These are phyloP conservation scores for Dreissena polymorpha DNA, from an alignment of 1,140 invertebrate species.

Conservation along the genomic window DNA sequence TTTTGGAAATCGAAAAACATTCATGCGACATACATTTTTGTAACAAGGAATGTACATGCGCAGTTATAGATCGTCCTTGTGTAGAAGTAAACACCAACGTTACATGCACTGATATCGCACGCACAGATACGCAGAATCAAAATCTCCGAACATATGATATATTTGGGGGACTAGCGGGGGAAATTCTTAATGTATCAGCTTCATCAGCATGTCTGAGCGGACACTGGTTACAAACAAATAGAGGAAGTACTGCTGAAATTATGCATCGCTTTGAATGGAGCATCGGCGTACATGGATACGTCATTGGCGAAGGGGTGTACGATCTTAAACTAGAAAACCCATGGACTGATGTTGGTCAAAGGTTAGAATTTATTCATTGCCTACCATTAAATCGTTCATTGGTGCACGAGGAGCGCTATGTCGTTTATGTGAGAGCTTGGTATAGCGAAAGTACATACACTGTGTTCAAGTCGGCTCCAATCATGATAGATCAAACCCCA, in stretches of 20 bases:
- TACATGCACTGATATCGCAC: background rate
- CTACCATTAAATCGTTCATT: conserved; percentile 5
- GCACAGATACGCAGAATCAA: background rate
- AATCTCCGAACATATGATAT: background rate
- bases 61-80: conserved; percentile 16
- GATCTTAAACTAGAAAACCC: conserved; percentile 10
- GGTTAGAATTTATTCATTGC: conserved; percentile 15
- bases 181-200: background rate
- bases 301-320: conserved; percentile 13
- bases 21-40: conserved; percentile 32
- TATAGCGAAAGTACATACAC: background rate
- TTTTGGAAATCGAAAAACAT: conserved; percentile 31
- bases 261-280: conserved; percentile 37
- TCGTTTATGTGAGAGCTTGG: conserved; percentile 23
- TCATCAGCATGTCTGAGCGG: conserved; percentile 27
- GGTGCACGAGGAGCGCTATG: background rate
- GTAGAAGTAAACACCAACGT: background rate
- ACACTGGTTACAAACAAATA: background rate
- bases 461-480: conserved; percentile 6
- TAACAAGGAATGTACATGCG: conserved; percentile 39
- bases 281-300: conserved; percentile 10
- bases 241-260: background rate
- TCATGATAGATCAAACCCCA: conserved; percentile 15
- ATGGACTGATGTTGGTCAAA: conserved; percentile 21
- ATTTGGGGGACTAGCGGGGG: background rate